Evolutionary conservation across 2,888 invertebrate genomes (phyloP).

Genomic region (Germaria angustata): DNA sequence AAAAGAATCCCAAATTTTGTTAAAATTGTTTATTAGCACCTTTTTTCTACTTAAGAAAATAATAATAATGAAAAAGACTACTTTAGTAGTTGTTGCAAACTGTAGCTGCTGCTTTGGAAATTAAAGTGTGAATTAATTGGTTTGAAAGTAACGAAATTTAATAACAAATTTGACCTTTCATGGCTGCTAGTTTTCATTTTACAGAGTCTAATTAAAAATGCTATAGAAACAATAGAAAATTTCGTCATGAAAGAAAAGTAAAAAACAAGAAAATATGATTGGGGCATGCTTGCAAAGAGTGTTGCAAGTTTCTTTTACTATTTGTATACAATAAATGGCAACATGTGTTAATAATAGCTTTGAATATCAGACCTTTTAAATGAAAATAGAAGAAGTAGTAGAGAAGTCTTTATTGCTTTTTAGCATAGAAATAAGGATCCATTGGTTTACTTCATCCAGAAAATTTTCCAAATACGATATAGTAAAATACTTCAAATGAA

Average conservation of each 20-base stretch:
- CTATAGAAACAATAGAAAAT: slow-evolving; percentile 20
- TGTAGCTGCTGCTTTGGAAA: slow-evolving; percentile 15
- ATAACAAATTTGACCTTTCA: slow-evolving; percentile 39
- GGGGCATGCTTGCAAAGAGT: background rate
- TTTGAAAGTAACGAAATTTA: slow-evolving; percentile 39
- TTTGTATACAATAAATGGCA: background rate
- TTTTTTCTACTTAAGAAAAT: slow-evolving; percentile 22
- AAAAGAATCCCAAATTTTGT: background rate
- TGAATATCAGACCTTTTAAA: too few relatives aligned
- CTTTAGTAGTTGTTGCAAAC: slow-evolving; percentile 2
- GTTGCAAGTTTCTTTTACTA: background rate
- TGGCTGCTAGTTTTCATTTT: slow-evolving; percentile 6
- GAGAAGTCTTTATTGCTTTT: too few relatives aligned
- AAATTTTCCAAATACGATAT: too few relatives aligned
- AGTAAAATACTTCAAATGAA: too few relatives aligned
- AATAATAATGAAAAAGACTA: background rate
- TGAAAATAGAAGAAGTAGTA: too few relatives aligned
- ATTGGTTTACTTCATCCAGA: too few relatives aligned
- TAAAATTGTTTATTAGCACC: slow-evolving; percentile 61
- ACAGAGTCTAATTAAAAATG: slow-evolving; percentile 46
- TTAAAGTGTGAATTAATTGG: slow-evolving; percentile 44
- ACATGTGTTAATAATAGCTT: too few relatives aligned
- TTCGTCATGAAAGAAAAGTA: background rate
- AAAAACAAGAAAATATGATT: background rate
- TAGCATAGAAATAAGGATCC: too few relatives aligned